These are phyloP conservation scores for Emys orbicularis DNA, from an alignment of 2,797 vertebrate genomes.

Conservation along the genomic window DNA sequence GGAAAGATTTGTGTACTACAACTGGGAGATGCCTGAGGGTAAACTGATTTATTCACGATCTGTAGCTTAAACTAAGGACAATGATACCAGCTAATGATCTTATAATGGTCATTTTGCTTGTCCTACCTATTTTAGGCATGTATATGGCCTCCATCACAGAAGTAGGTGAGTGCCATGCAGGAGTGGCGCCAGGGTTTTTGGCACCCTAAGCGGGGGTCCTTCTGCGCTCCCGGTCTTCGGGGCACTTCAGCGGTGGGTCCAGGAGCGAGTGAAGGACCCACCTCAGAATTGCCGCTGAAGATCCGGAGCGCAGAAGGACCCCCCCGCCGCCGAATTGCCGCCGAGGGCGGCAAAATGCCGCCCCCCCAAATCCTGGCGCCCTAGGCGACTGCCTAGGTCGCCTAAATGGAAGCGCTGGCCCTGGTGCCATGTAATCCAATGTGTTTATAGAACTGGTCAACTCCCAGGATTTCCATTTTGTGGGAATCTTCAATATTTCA, in stretches of 20 bases:
- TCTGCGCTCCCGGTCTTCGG: too few species aligned
- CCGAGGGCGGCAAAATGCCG: too few species aligned
- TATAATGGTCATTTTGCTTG: not conserved
- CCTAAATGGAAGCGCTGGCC: too few species aligned
- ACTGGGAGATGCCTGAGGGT: not conserved
- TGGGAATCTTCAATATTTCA: not conserved
- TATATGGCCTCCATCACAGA: fast-evolving
- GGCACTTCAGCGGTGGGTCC: too few species aligned
- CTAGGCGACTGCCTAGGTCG: too few species aligned
- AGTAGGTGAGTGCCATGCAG: not conserved
- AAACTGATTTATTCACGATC: not conserved
- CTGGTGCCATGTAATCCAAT: not conserved
- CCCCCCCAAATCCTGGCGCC: too few species aligned
- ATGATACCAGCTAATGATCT: not conserved
- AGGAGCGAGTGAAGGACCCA: too few species aligned
- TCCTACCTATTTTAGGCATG: not conserved
- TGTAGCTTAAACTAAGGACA: not conserved
- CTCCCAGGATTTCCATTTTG: not conserved
- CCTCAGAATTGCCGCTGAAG: too few species aligned
- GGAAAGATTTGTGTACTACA: not conserved
- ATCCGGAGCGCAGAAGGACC: too few species aligned
- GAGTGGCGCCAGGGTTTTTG: too few species aligned
- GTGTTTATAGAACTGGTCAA: not conserved
- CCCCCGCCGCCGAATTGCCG: too few species aligned
- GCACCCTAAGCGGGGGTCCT: too few species aligned